Percentiles rank a stretch among this genome's conserved stretches.
These are phyloP conservation scores for Antitype chi DNA, from an alignment of 2,888 invertebrate genomes.

Conservation along the genomic window DNA sequence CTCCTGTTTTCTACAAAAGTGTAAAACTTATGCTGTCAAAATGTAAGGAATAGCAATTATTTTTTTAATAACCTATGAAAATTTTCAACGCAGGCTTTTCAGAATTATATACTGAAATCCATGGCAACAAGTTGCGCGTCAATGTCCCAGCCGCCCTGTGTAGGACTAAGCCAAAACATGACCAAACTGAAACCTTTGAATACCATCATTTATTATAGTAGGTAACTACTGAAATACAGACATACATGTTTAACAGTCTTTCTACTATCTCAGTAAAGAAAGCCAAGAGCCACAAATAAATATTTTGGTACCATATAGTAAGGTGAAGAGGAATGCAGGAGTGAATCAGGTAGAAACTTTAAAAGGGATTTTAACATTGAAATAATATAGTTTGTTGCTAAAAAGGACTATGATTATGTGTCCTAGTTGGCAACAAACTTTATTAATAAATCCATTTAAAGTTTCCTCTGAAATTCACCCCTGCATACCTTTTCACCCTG, in stretches of 20 bases:
- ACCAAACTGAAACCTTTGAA: not conserved
- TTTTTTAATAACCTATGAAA: no score
- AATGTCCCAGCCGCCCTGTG: no score
- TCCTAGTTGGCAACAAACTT: not conserved
- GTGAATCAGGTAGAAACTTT: no score
- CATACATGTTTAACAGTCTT: not conserved
- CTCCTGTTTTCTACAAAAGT: no score
- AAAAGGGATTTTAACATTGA: not conserved
- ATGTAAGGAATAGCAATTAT: no score
- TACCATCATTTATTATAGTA: not conserved
- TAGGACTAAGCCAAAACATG: not conserved
- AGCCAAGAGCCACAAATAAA: slow-evolving; percentile 7
- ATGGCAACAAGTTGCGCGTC: no score
- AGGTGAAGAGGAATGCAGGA: not conserved
- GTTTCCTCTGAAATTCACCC: not conserved
- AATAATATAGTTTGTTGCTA: not conserved
- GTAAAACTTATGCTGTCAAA: no score
- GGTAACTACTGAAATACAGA: no score
- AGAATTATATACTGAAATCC: no score
- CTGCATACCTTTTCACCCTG: no score
- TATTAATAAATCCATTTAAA: not conserved
- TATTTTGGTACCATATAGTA: not conserved
- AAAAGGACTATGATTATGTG: not conserved
- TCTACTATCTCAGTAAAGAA: not conserved
- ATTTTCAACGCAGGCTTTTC: no score